phyloP scores from a whole-genome alignment of 2,888 invertebrate species.

The Erebia aethiops region DNA sequence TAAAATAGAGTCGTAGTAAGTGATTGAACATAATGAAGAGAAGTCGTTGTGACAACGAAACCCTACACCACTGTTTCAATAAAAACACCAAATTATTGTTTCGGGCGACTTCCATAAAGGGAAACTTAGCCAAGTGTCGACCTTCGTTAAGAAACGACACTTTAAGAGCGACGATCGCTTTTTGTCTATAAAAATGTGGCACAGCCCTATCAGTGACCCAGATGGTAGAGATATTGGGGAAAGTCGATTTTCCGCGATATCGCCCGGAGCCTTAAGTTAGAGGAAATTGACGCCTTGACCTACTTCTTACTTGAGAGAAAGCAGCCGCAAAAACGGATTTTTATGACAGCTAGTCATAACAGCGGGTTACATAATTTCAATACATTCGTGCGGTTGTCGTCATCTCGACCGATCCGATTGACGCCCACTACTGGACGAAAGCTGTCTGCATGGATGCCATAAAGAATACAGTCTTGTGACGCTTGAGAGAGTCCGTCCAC shows the following conservation, averaged over 20 bases:
- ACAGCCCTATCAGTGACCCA: conserved; percentile 29
- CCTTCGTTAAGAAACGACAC: conserved; percentile 10
- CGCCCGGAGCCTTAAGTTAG: conserved; percentile 36
- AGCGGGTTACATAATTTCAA: neutral
- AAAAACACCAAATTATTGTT: neutral
- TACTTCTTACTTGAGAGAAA: conserved; percentile 30
- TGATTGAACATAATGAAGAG: too few relatives aligned
- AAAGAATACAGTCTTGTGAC: too few relatives aligned
- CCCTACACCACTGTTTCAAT: neutral
- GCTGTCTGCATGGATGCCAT: too few relatives aligned
- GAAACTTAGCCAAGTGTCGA: neutral
- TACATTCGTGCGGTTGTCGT: neutral
- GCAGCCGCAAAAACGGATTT: neutral
- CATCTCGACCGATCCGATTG: too few relatives aligned
- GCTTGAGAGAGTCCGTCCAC: too few relatives aligned
- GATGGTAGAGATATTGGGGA: conserved; percentile 39
- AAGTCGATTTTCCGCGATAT: conserved; percentile 41
- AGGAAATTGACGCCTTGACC: conserved; percentile 45
- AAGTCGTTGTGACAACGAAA: too few relatives aligned
- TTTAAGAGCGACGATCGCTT: conserved; percentile 14
- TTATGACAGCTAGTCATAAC: conserved; percentile 6
- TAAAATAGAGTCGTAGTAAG: too few relatives aligned
- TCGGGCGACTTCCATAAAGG: neutral
- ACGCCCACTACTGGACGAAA: too few relatives aligned
- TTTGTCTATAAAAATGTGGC: conserved; percentile 20